These are phyloP conservation scores for Rhyacophila brunnea DNA, from an alignment of 1,140 invertebrate genomes.

Conservation along the genomic window DNA sequence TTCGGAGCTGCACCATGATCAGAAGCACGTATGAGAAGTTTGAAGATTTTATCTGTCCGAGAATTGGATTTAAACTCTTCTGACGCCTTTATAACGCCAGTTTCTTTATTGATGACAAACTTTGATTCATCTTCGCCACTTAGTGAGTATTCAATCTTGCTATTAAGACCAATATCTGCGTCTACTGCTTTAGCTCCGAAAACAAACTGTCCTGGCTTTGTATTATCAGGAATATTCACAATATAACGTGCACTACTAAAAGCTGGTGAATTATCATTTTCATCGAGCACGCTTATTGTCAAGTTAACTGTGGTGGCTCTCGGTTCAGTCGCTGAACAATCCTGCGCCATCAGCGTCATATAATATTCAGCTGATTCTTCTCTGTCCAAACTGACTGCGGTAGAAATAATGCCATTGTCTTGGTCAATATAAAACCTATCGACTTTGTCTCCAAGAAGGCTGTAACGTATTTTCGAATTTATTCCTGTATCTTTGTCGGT, in stretches of 20 bases:
- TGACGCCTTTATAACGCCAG: constrained; percentile 78
- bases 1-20: constrained; percentile 65
- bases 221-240: constrained; percentile 77
- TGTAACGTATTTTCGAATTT: constrained; percentile 83
- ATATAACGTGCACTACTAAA: constrained; percentile 72
- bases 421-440: constrained; percentile 74
- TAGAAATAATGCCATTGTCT: constrained; percentile 73
- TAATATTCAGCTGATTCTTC: constrained; percentile 76
- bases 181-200: constrained; percentile 84
- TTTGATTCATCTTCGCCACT: constrained; percentile 73
- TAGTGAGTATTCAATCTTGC: constrained; percentile 74
- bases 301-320: constrained; percentile 76
- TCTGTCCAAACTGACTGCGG: constrained; percentile 70
- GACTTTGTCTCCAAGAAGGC: constrained; percentile 74
- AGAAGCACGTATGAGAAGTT: constrained; percentile 70
- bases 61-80: constrained; percentile 50
- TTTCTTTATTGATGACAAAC: constrained; percentile 74
- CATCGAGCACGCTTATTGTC: constrained; percentile 75
- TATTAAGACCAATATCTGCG: constrained; percentile 76
- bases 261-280: constrained; percentile 84
- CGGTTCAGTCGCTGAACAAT: constrained; percentile 81
- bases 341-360: constrained; percentile 81
- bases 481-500: constrained; percentile 79
- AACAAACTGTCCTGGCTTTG: constrained; percentile 75
- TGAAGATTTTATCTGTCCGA: constrained; percentile 59